A percentile compares a stretch with the other conserved stretches of the same genome.
Evolutionary conservation across 2,888 invertebrate species (phyloP).

Genomic region (Stenotaenia linearis): DNA sequence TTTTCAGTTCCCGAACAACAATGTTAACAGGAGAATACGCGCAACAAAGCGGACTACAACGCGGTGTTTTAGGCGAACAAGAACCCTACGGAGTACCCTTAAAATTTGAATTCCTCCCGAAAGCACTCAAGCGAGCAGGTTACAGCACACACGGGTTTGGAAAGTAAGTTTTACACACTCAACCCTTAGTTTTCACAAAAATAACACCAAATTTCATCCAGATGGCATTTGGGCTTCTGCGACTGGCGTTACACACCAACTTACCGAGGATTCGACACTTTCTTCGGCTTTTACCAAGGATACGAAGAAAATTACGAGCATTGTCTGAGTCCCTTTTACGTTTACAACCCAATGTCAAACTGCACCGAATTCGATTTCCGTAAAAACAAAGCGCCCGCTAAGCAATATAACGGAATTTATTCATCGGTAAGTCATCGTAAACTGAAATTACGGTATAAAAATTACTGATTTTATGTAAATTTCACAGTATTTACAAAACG

Average conservation of each 20-base stretch:
- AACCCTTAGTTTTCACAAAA: not conserved
- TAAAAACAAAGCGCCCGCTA: not conserved
- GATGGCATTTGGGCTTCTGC: constrained; percentile 27
- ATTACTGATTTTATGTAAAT: not conserved
- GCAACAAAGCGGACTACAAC: not conserved
- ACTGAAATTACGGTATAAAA: not conserved
- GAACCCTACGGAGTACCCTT: not conserved
- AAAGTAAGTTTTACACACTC: not conserved
- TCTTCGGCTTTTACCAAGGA: not conserved
- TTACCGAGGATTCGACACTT: not conserved
- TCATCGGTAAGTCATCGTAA: not conserved
- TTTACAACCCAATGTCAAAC: not conserved
- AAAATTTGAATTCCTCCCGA: not conserved
- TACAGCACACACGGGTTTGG: not conserved
- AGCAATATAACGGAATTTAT: not conserved
- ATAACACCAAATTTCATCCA: not conserved
- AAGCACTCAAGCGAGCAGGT: not conserved
- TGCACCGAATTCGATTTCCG: not conserved
- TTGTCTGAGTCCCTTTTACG: not conserved
- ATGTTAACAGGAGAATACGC: not conserved
- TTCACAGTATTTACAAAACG: not conserved
- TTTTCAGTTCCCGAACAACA: not conserved
- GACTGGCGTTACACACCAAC: not conserved
- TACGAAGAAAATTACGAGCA: not conserved
- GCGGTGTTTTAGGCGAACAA: not conserved